Percentiles rank a stretch among this genome's conserved stretches.
Conservation (phyloP, 1,140 invertebrate species). For the Drosophila pachea region DNA sequence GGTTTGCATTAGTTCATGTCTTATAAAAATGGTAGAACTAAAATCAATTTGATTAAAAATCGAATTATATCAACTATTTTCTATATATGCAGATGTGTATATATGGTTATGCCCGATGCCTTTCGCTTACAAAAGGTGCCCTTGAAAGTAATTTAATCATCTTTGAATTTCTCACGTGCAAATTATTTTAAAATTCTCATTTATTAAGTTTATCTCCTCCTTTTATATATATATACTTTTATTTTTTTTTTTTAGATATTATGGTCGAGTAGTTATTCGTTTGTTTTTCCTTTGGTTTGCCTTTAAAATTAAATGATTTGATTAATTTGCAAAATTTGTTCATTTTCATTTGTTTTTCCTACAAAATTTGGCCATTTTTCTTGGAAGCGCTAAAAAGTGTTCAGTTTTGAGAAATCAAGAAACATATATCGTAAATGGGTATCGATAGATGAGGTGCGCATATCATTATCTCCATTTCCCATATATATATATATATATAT, state of each 20-base stretch:
- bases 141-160: slow-evolving; percentile 53
- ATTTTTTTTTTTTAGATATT: slow-evolving; percentile 11
- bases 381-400: slow-evolving; percentile 75
- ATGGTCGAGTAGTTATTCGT: slow-evolving; percentile 22
- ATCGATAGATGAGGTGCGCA: slow-evolving; percentile 6
- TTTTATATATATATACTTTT: neutral
- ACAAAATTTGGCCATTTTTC: slow-evolving; percentile 77
- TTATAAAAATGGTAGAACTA: slow-evolving; percentile 64
- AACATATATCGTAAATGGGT: slow-evolving; percentile 23
- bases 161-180: slow-evolving; percentile 46
- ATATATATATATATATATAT: neutral
- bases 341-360: slow-evolving; percentile 54
- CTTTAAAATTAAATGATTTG: slow-evolving; percentile 47
- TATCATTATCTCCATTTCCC: neutral
- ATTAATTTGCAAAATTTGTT: slow-evolving; percentile 51
- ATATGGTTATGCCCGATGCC: slow-evolving; percentile 27
- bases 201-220: no score
- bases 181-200: slow-evolving; percentile 54
- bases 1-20: slow-evolving; percentile 41
- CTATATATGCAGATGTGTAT: slow-evolving; percentile 24
- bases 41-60: slow-evolving; percentile 56
- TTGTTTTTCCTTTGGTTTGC: slow-evolving; percentile 27
- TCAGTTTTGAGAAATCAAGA: slow-evolving; percentile 71
- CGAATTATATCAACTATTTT: slow-evolving; percentile 62
- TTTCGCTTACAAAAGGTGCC: slow-evolving; percentile 64